Evolutionary conservation across 2,888 invertebrate species (phyloP).

Genomic region (Cordylochernes scorpioides): DNA sequence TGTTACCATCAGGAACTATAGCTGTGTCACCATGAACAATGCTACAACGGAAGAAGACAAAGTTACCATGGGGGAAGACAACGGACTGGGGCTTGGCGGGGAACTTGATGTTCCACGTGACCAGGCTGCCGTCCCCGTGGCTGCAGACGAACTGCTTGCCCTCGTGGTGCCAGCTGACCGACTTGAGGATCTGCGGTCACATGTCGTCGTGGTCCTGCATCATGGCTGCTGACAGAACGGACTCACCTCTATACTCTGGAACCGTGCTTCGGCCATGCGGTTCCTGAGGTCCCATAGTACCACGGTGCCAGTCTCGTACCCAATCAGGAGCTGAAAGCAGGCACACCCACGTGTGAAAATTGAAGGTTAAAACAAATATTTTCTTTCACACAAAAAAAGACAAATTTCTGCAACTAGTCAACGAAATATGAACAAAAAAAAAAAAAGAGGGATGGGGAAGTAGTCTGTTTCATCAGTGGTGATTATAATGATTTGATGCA

Average conservation of each 20-base stretch:
- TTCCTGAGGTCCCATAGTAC: constrained; percentile 83
- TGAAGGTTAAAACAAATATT: no score
- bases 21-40: background rate
- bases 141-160: constrained; percentile 84
- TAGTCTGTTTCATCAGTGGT: no score
- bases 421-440: no score
- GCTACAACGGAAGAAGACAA: background rate
- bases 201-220: no score
- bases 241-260: constrained; percentile 17
- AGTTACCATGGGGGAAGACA: constrained; percentile 69
- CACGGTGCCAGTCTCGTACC: constrained; percentile 75
- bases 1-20: no score
- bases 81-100: constrained; percentile 38
- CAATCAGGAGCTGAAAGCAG: constrained; percentile 54
- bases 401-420: no score
- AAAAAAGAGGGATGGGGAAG: no score
- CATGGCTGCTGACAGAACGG: background rate
- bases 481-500: no score
- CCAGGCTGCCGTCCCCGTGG: constrained; percentile 80
- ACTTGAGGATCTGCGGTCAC: no score
- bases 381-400: no score
- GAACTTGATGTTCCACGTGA: constrained; percentile 61
- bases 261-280: constrained; percentile 53
- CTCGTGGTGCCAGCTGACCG: constrained; percentile 87
- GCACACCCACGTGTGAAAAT: no score